These are phyloP conservation scores for Psittacula echo DNA, from an alignment of 2,797 vertebrate species.

Conservation along the genomic window DNA sequence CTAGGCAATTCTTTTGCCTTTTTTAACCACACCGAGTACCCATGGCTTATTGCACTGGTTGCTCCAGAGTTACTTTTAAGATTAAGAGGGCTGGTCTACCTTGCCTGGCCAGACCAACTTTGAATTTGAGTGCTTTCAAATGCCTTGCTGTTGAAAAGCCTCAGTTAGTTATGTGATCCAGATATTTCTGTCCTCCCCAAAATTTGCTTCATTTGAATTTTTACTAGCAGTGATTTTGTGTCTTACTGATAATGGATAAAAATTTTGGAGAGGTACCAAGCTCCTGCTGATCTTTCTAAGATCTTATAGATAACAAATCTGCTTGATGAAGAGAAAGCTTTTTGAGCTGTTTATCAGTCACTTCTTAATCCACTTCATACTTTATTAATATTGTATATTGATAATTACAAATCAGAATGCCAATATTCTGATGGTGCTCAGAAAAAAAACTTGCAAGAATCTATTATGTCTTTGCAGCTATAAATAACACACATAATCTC, in stretches of 20 bases:
- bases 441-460: not conserved
- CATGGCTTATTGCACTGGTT: not conserved
- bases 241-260: not conserved
- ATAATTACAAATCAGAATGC: slow-evolving; percentile 1
- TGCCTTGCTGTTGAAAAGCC: not conserved
- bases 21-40: not conserved
- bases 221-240: not conserved
- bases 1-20: not conserved
- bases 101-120: not conserved
- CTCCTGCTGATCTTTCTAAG: not conserved
- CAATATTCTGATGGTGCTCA: not conserved
- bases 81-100: not conserved
- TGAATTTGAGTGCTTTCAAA: not conserved
- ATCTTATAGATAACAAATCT: not conserved
- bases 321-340: not conserved
- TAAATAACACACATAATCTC: not conserved
- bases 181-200: not conserved
- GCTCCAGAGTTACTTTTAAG: not conserved
- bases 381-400: slow-evolving; percentile 13
- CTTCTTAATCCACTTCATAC: not conserved
- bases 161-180: not conserved
- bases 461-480: not conserved
- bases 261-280: not conserved
- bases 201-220: not conserved
- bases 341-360: not conserved